Conservation (phyloP, 1,140 invertebrate species). For the Paraescarpia echinospica region DNA sequence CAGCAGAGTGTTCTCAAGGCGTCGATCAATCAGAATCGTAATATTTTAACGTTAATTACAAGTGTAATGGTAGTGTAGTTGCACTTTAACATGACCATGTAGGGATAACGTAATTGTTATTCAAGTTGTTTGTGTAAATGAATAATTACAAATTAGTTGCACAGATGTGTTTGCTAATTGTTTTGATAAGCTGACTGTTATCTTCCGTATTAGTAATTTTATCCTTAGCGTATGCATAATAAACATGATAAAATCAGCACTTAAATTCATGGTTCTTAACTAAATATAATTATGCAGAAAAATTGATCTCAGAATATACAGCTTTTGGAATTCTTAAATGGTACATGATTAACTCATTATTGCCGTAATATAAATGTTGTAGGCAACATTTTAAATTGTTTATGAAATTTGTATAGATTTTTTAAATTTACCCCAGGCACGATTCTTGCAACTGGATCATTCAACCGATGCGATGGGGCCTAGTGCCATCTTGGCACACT, state of each 20-base stretch:
- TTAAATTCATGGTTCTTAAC: too few species aligned
- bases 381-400: too few species aligned
- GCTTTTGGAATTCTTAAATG: not conserved
- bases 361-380: too few species aligned
- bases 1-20: not conserved
- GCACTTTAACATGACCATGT: not conserved
- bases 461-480: constrained; percentile 69
- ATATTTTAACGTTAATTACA: not conserved
- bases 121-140: not conserved
- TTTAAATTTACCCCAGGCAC: not conserved
- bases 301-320: not conserved
- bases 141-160: not conserved
- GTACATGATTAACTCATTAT: too few species aligned
- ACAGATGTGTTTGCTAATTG: not conserved
- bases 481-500: constrained; percentile 77
- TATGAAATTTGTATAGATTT: not conserved
- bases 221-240: not conserved
- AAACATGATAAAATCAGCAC: not conserved
- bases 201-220: not conserved
- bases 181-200: not conserved
- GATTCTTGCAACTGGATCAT: constrained; percentile 38
- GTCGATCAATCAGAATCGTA: not conserved
- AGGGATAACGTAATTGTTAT: not conserved
- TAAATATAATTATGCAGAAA: not conserved
- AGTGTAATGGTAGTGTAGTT: not conserved